Evolutionary conservation across 2,888 invertebrate genomes (phyloP), one percentile per base, ranked within the genome.

Genomic region (Onchidella celtica): DNA sequence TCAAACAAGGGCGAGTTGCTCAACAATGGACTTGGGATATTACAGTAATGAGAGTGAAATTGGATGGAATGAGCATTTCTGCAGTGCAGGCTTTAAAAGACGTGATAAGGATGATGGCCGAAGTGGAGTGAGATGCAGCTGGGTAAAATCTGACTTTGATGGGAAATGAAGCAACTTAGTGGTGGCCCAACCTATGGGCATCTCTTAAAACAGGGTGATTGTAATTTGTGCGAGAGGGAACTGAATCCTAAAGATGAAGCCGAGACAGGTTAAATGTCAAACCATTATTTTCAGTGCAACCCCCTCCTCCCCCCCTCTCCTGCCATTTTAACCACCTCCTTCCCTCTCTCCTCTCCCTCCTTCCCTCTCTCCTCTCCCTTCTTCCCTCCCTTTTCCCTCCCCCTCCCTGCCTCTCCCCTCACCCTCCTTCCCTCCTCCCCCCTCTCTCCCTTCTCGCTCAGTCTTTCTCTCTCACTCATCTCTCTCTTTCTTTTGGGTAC

Each of bases 1-100:
- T 6, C 21, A 21, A 24, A 6, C 61, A 4, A 6, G 6, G 61
- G 61, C 61, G 6, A n/a, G 61, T 61, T 61, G 27, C 61, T n/a
- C 61, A 61, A 61, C 21, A 61, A 61, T n/a, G 27, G 61, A 4
- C 9, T 17, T 21, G 61, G 61, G n/a, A 61, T 61, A 61, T 61
- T 61, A 61, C 9, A 61, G 61, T 61, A 61, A 61, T 61, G 61
- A 61, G 61, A 61, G n/a, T 61, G 27, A 61, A 61, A 61, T 61
- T 61, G 61, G 61, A 61, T 21, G 21, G n/a, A 21, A 24, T 61
- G n/a, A 24, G 61, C 61, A 6, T 21, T 61, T n/a, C n/a, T 55
- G 9, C 11, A 14, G 55, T 55, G 55, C 55, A 9, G 55, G 55
- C 55, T 17, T 14, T 17, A 17, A 55, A 55, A 17, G 47, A 47